These are phyloP conservation scores for Petrocephalus sullivani DNA, from an alignment of 2,797 vertebrate genomes.

Conservation along the genomic window DNA sequence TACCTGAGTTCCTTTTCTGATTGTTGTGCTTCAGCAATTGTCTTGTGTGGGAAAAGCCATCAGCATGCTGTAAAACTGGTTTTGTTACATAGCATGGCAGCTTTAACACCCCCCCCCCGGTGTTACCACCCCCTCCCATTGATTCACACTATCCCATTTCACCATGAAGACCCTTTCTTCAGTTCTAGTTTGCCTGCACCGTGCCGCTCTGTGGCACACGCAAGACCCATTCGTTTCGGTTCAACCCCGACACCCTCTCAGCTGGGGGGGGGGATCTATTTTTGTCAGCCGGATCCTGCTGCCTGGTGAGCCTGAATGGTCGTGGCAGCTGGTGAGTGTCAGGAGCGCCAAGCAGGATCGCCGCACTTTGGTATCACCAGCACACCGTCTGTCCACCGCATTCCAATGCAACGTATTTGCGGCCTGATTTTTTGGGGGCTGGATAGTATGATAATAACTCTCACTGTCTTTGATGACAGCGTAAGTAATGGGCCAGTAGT, in stretches of 20 bases:
- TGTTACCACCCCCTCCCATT: background rate
- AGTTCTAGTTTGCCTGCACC: constrained; percentile 13
- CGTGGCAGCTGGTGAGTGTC: constrained; percentile 11
- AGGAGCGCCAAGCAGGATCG: background rate
- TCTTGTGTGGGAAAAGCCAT: background rate
- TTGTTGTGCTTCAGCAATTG: background rate
- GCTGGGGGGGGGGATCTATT: constrained; percentile 17
- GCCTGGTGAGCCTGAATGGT: background rate
- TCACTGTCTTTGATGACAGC: background rate
- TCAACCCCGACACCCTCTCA: background rate
- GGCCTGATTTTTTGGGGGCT: background rate
- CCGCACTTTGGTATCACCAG: background rate
- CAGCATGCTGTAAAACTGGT: background rate
- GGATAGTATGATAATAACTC: background rate
- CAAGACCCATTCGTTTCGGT: constrained; percentile 22
- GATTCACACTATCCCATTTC: background rate
- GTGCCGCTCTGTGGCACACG: constrained; percentile 14
- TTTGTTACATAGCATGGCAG: background rate
- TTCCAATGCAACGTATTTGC: background rate
- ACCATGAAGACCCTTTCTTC: background rate
- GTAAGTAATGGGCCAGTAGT: background rate
- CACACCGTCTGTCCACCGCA: background rate
- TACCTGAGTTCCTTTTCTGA: background rate
- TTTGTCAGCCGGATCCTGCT: background rate
- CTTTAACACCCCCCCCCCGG: background rate